These are phyloP conservation scores for Mus caroli DNA, from an alignment of 2,797 vertebrate genomes.

Conservation along the genomic window DNA sequence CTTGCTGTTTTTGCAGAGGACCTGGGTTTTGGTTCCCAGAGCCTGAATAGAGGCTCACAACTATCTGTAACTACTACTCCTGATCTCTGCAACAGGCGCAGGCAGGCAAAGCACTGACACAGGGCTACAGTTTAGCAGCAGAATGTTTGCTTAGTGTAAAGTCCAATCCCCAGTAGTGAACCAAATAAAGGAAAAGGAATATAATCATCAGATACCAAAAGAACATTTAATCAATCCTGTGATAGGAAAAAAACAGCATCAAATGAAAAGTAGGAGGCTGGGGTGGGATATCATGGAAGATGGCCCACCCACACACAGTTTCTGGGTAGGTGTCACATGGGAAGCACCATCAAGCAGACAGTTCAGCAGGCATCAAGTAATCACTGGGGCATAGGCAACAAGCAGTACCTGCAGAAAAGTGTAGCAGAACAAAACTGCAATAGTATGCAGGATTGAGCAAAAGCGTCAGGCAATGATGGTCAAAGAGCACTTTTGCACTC, in stretches of 20 bases:
- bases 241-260: neutral
- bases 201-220: neutral
- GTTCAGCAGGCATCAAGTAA: neutral
- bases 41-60: neutral
- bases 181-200: neutral
- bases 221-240: neutral
- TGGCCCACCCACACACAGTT: neutral
- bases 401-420: neutral
- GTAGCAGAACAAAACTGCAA: neutral
- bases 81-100: neutral
- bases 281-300: neutral
- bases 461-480: accelerated
- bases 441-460: neutral
- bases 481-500: neutral
- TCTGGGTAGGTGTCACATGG: neutral
- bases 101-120: neutral
- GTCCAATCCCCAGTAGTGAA: neutral
- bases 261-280: neutral
- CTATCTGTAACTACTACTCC: neutral
- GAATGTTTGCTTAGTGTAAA: neutral
- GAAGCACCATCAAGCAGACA: neutral
- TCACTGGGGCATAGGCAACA: neutral
- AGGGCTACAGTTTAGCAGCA: neutral
- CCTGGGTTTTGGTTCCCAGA: neutral
- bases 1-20: neutral